Evolutionary conservation across 2,888 invertebrate genomes (phyloP).

Genomic region (Tipula helvola): DNA sequence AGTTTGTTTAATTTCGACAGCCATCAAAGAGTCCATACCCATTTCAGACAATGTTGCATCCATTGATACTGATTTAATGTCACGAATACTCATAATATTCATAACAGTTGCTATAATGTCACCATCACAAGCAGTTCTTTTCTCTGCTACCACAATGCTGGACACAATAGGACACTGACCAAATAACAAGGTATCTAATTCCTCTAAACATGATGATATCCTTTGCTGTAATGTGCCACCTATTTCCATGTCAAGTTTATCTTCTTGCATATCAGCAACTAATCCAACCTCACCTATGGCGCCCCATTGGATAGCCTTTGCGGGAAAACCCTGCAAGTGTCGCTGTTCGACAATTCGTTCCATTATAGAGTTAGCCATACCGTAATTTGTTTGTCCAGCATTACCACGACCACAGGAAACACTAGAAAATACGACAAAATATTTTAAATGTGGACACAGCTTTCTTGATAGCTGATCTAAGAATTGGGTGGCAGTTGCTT

Average conservation of each 20-base stretch:
- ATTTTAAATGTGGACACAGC: slow-evolving; percentile 43
- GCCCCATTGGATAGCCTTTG: slow-evolving; percentile 83
- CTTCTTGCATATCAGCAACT: slow-evolving; percentile 62
- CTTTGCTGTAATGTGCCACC: slow-evolving; percentile 77
- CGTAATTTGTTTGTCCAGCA: slow-evolving; percentile 83
- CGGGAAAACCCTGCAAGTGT: slow-evolving; percentile 55
- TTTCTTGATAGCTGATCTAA: slow-evolving; percentile 55
- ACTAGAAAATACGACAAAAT: slow-evolving; percentile 86
- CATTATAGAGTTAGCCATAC: slow-evolving; percentile 82
- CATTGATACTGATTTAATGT: slow-evolving; percentile 54
- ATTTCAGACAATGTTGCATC: slow-evolving; percentile 72
- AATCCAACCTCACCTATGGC: slow-evolving; percentile 82
- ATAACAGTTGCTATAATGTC: slow-evolving; percentile 62
- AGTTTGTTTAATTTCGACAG: slow-evolving; percentile 89
- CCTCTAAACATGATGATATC: slow-evolving; percentile 66
- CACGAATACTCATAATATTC: slow-evolving; percentile 53
- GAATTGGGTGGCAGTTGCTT: slow-evolving; percentile 67
- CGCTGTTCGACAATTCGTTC: slow-evolving; percentile 74
- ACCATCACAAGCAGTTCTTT: slow-evolving; percentile 48
- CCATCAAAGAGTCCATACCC: slow-evolving; percentile 96
- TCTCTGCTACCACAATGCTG: slow-evolving; percentile 81
- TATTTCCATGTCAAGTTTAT: slow-evolving; percentile 53
- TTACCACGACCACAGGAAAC: slow-evolving; percentile 87
- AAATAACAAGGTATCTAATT: slow-evolving; percentile 60
- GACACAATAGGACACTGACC: slow-evolving; percentile 58